Evolutionary conservation across 2,113 vertebrate genomes (phyloP).

Genomic region (Otocyon megalotis): DNA sequence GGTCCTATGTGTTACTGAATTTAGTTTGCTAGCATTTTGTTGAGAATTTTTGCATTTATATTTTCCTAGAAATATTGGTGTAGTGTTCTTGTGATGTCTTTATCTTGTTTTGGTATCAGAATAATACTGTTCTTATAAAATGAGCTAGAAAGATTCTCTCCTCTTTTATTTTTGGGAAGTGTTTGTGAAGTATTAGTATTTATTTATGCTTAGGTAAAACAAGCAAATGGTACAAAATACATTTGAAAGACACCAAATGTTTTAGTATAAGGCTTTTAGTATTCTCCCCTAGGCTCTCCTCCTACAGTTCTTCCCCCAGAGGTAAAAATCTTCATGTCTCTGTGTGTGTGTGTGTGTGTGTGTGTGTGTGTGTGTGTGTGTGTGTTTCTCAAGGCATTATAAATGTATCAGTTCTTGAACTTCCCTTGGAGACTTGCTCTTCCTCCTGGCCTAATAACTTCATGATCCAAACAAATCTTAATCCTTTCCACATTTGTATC

Average conservation of each 20-base stretch:
- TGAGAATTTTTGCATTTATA: neutral
- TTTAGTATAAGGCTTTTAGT: constrained; percentile 17
- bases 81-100: neutral
- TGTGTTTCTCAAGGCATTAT: neutral
- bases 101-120: neutral
- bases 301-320: neutral
- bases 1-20: neutral
- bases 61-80: neutral
- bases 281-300: neutral
- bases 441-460: neutral
- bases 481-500: neutral
- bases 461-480: neutral
- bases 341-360: too few relatives aligned
- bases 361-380: too few relatives aligned
- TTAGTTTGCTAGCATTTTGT: neutral
- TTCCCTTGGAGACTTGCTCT: neutral
- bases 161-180: neutral
- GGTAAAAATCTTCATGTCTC: neutral
- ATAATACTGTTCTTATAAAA: neutral
- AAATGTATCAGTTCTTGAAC: neutral
- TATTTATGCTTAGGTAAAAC: neutral
- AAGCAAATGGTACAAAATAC: neutral
- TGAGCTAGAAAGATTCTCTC: neutral
- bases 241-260: neutral
- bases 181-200: neutral